Conservation (phyloP, 2,113 vertebrate genomes). For the Otolemur garnettii region DNA sequence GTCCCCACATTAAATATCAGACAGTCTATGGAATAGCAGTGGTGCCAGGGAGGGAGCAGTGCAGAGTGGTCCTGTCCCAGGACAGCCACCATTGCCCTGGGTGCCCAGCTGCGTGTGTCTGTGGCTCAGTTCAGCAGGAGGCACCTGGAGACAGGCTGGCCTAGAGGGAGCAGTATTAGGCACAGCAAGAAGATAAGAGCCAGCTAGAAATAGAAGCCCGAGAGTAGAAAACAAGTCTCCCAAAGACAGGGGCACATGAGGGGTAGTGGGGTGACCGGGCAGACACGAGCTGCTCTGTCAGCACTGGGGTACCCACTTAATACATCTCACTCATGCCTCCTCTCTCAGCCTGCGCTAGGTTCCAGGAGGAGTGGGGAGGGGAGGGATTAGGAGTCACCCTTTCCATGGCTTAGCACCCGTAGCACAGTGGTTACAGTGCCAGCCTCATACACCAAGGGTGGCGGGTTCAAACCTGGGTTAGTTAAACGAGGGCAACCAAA, state of each 20-base stretch:
- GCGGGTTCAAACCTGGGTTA: too few species aligned
- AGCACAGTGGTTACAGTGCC: too few species aligned
- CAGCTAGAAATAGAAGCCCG: neutral
- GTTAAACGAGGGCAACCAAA: too few species aligned
- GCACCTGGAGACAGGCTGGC: too few species aligned
- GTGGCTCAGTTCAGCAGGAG: neutral
- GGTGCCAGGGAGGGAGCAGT: fast-evolving
- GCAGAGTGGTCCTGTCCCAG: fast-evolving
- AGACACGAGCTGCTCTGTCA: neutral
- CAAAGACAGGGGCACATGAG: neutral
- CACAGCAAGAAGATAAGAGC: neutral
- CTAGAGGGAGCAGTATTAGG: neutral
- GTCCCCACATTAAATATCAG: neutral
- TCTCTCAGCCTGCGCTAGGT: too few species aligned
- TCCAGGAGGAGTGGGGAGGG: too few species aligned
- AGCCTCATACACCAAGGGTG: too few species aligned
- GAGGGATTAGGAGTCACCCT: neutral
- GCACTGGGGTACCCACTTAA: fast-evolving
- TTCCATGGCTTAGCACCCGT: neutral
- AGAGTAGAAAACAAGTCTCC: neutral
- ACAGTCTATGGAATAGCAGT: fast-evolving
- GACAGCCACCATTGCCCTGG: too few species aligned
- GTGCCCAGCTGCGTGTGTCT: neutral
- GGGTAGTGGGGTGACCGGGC: neutral
- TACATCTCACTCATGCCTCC: too few species aligned